A percentile compares a stretch with the other conserved stretches of the same genome.
phyloP scores from a whole-genome alignment of 1,140 invertebrate species.

The Melipona quadrifasciata region DNA sequence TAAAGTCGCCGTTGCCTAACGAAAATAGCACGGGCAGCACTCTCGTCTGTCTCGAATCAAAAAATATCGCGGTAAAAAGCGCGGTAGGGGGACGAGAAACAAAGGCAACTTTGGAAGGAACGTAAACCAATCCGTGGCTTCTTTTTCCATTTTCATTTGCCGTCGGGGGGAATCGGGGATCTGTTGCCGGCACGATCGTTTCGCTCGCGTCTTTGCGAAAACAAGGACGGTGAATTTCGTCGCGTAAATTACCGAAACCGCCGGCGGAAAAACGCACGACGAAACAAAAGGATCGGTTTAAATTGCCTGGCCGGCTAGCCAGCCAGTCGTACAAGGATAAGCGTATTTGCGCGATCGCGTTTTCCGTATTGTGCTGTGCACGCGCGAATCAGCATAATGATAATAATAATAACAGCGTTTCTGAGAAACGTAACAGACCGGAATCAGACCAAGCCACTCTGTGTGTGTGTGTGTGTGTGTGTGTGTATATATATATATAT shows the following conservation, averaged over 20 bases:
- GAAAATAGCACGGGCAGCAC: neutral
- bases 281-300: slow-evolving; percentile 30
- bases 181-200: neutral
- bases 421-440: slow-evolving; percentile 25
- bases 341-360: slow-evolving; percentile 21
- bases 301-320: neutral
- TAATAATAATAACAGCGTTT: neutral
- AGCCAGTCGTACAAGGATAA: neutral
- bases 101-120: neutral
- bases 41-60: neutral
- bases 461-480: neutral
- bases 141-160: neutral
- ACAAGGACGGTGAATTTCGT: neutral
- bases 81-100: neutral
- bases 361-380: slow-evolving; percentile 5
- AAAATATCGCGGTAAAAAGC: neutral
- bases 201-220: neutral
- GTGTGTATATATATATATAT: neutral
- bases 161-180: neutral
- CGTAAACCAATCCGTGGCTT: neutral
- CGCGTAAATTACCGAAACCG: neutral
- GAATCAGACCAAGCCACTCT: neutral
- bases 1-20: slow-evolving; percentile 3
- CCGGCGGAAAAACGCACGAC: neutral
- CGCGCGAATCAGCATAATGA: slow-evolving; percentile 30